phyloP scores from a whole-genome alignment of 37 sponge, comb jelly and placozoan species.

The Amphimedon queenslandica region DNA sequence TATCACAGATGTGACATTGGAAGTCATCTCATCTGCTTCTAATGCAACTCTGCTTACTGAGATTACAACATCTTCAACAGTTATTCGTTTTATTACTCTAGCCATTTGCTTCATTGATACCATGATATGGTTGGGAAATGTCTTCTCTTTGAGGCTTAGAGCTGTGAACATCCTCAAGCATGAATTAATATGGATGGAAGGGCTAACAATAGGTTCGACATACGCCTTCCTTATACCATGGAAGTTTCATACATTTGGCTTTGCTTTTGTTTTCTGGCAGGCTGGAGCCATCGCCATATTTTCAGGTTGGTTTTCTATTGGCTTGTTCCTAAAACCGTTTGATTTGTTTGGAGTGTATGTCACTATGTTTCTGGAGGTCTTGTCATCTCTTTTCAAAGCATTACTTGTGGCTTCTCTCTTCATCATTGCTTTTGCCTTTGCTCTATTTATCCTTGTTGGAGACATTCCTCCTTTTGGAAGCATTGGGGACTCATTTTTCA shows the following conservation, averaged over 20 bases:
- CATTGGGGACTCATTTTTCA: slow-evolving; percentile 56
- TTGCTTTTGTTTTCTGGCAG: slow-evolving; percentile 44
- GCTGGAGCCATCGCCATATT: slow-evolving; percentile 76
- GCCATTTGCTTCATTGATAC: background rate
- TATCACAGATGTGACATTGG: background rate
- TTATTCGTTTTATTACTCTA: slow-evolving; percentile 34
- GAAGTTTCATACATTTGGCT: background rate
- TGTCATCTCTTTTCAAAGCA: slow-evolving; percentile 55
- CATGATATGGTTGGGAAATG: background rate
- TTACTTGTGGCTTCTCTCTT: slow-evolving; percentile 37
- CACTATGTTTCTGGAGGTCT: slow-evolving; percentile 78
- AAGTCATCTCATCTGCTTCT: background rate
- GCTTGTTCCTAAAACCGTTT: slow-evolving; percentile 60
- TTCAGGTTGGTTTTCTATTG: slow-evolving; percentile 75
- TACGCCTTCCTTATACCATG: background rate
- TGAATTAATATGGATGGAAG: background rate
- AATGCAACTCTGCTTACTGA: background rate
- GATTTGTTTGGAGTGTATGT: slow-evolving; percentile 83
- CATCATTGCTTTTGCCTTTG: slow-evolving; percentile 68
- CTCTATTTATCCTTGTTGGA: slow-evolving; percentile 67
- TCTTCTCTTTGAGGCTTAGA: background rate
- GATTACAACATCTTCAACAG: slow-evolving; percentile 9
- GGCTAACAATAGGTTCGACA: background rate
- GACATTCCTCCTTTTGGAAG: slow-evolving; percentile 27
- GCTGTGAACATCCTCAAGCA: background rate